phyloP scores from a whole-genome alignment of 2,797 vertebrate genomes.

The Rhinatrema bivittatum region DNA sequence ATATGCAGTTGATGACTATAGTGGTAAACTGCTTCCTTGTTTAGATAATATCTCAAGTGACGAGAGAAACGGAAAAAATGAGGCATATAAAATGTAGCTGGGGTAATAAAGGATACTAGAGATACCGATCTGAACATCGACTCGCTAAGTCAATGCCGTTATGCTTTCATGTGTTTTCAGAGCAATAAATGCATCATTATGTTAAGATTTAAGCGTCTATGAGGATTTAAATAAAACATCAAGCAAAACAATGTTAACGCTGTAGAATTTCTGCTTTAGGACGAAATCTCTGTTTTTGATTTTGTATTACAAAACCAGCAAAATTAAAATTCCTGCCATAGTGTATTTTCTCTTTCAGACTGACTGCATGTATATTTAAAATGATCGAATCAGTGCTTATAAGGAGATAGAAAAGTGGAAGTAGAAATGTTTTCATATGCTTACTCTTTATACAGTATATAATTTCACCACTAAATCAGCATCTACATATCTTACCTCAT shows the following conservation, averaged over 20 bases:
- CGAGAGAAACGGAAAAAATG: constrained; percentile 25
- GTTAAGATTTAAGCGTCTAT: neutral
- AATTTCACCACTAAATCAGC: too few relatives aligned
- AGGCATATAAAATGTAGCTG: constrained; percentile 9
- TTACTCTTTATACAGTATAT: too few relatives aligned
- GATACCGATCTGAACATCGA: constrained; percentile 23
- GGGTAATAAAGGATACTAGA: constrained; percentile 21
- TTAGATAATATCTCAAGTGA: constrained; percentile 17
- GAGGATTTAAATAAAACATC: neutral
- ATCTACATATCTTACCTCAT: too few relatives aligned
- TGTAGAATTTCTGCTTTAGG: neutral
- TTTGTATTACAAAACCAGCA: too few relatives aligned
- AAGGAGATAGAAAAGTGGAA: neutral
- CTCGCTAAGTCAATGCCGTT: constrained; percentile 10
- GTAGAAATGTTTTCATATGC: too few relatives aligned
- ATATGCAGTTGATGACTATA: neutral
- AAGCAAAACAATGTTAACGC: neutral
- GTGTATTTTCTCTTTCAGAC: neutral
- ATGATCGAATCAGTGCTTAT: neutral
- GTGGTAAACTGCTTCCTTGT: neutral
- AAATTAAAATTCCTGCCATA: too few relatives aligned
- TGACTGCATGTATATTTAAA: neutral
- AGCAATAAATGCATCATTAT: constrained; percentile 1
- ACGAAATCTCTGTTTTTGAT: too few relatives aligned
- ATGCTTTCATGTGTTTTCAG: constrained; percentile 19